These are phyloP conservation scores for Stenichneumon culpator DNA, from an alignment of 2,888 invertebrate genomes.

Conservation along the genomic window DNA sequence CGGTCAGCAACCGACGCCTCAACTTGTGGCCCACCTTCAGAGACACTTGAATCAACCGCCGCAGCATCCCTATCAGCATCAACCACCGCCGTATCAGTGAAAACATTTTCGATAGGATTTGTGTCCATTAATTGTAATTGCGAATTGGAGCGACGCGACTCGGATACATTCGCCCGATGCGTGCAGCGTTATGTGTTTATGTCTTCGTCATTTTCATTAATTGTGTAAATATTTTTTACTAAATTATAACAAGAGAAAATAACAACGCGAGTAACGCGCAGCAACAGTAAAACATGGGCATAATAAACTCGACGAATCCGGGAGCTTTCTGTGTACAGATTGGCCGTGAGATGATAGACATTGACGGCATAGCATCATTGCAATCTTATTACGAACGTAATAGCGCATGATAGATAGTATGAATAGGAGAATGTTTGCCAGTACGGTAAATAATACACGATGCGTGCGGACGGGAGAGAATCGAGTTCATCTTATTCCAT, in stretches of 20 bases:
- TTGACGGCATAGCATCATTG: conserved; percentile 39
- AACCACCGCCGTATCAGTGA: conserved; percentile 87
- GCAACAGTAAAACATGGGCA: neutral
- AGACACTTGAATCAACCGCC: conserved; percentile 87
- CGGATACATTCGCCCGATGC: neutral
- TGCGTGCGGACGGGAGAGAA: conserved; percentile 17
- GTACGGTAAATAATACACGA: conserved; percentile 26
- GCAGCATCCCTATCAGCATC: conserved; percentile 87
- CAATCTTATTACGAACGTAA: conserved; percentile 55
- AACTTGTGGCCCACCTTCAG: conserved; percentile 89
- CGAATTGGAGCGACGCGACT: conserved; percentile 10
- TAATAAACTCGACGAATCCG: conserved; percentile 22
- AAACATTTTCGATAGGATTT: conserved; percentile 35
- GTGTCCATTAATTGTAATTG: conserved; percentile 55
- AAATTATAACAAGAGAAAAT: conserved; percentile 1
- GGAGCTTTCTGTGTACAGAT: conserved; percentile 1
- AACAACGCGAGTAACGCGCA: conserved; percentile 13
- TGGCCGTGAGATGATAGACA: conserved; percentile 12
- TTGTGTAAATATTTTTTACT: conserved; percentile 56
- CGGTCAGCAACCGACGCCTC: conserved; percentile 87
- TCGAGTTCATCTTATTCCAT: conserved; percentile 56
- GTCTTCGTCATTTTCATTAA: conserved; percentile 39
- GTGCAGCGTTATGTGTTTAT: conserved; percentile 22
- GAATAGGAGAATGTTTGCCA: conserved; percentile 42
- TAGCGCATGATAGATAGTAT: conserved; percentile 53